Evolutionary conservation across 2,113 vertebrate genomes (phyloP).

Genomic region (Hippocampus abdominalis): DNA sequence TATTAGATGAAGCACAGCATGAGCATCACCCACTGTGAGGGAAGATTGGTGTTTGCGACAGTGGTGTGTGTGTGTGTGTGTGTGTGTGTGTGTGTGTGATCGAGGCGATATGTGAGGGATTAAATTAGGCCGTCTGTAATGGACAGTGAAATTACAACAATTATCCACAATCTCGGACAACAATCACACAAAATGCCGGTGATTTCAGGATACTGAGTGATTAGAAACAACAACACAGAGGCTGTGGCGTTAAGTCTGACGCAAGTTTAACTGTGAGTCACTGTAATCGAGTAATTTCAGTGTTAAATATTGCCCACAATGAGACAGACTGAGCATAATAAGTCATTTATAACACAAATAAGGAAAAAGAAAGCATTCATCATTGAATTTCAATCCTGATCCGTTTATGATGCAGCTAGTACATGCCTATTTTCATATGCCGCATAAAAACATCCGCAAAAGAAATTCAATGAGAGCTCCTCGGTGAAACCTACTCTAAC

Average conservation of each 20-base stretch:
- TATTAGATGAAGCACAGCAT: constrained; percentile 34
- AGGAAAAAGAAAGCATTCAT: too few species aligned
- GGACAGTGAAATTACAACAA: constrained; percentile 1
- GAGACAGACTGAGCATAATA: too few species aligned
- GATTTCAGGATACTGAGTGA: not conserved
- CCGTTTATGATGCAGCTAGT: too few species aligned
- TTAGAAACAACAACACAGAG: not conserved
- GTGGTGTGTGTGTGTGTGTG: not conserved
- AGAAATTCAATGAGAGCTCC: too few species aligned
- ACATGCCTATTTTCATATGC: too few species aligned
- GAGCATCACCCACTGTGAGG: constrained; percentile 26
- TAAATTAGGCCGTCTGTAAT: not conserved
- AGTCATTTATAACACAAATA: too few species aligned
- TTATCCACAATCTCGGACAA: not conserved
- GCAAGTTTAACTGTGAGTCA: not conserved
- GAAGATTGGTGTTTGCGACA: constrained; percentile 13
- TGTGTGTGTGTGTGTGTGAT: not conserved
- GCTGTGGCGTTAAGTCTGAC: not conserved
- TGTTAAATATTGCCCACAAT: too few species aligned
- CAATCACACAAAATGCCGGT: not conserved
- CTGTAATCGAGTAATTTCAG: too few species aligned
- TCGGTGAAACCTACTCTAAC: too few species aligned
- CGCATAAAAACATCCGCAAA: too few species aligned
- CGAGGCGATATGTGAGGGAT: not conserved
- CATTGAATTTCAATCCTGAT: too few species aligned